A percentile compares a stretch with the other conserved stretches of the same genome.
These are phyloP conservation scores for Callimico goeldii DNA, from an alignment of 2,797 vertebrate genomes.

Conservation along the genomic window DNA sequence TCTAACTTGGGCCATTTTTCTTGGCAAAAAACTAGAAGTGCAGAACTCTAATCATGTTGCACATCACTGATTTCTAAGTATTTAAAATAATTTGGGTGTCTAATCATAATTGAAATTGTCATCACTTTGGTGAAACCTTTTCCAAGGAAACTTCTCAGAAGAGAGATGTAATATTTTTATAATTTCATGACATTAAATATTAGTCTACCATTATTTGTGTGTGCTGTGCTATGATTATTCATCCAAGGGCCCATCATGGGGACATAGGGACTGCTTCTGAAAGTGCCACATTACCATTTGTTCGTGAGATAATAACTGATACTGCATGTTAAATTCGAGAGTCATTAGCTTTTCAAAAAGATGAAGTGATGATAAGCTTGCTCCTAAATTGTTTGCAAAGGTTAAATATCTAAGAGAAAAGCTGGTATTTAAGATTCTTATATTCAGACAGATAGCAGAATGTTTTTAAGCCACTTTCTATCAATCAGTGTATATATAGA, in stretches of 20 bases:
- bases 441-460: background rate
- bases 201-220: background rate
- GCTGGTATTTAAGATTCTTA: background rate
- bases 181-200: background rate
- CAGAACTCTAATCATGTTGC: background rate
- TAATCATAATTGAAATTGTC: background rate
- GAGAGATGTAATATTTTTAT: slow-evolving; percentile 5
- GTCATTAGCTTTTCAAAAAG: slow-evolving; percentile 41
- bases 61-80: background rate
- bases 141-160: background rate
- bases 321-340: background rate
- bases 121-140: background rate
- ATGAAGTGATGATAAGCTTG: background rate
- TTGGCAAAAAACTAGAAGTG: background rate
- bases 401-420: slow-evolving; percentile 26
- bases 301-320: slow-evolving; percentile 43
- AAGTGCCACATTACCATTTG: background rate
- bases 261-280: background rate
- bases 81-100: background rate
- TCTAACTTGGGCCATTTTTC: background rate
- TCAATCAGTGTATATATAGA: background rate
- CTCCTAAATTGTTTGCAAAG: slow-evolving; percentile 5
- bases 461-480: slow-evolving; percentile 23
- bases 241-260: background rate
- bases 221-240: background rate